phyloP scores from a whole-genome alignment of 2,113 vertebrate genomes.

The Sialia sialis region DNA sequence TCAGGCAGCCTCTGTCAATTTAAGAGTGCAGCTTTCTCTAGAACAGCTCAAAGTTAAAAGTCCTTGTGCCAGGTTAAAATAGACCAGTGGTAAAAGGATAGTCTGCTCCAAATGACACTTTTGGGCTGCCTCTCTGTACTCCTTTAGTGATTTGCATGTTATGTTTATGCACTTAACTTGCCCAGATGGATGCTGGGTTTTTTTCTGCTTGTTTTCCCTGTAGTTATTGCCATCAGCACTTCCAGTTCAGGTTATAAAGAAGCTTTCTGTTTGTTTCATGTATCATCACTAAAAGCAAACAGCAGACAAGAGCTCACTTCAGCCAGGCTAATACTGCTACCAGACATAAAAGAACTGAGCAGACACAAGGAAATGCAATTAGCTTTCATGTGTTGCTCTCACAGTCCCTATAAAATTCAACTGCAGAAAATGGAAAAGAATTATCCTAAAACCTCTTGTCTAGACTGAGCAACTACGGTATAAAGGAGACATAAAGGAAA shows the following conservation, averaged over 20 bases:
- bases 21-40: not conserved
- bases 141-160: conserved; percentile 10
- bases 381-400: not conserved
- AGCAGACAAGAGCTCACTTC: not conserved
- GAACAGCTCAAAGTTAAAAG: not conserved
- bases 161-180: not conserved
- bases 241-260: not conserved
- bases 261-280: conserved; percentile 1
- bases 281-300: not conserved
- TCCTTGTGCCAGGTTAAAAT: conserved; percentile 5
- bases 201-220: not conserved
- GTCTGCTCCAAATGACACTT: conserved; percentile 15
- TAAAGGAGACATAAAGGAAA: not conserved
- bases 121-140: not conserved
- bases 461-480: not conserved
- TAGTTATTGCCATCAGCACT: not conserved
- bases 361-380: conserved; percentile 14
- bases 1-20: not conserved
- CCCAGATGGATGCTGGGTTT: not conserved
- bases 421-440: not conserved
- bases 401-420: not conserved
- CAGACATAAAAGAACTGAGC: not conserved
- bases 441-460: not conserved
- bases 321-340: not conserved
- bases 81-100: not conserved